These are phyloP conservation scores for Girardinus metallicus DNA, from an alignment of 2,797 vertebrate species.

Conservation along the genomic window DNA sequence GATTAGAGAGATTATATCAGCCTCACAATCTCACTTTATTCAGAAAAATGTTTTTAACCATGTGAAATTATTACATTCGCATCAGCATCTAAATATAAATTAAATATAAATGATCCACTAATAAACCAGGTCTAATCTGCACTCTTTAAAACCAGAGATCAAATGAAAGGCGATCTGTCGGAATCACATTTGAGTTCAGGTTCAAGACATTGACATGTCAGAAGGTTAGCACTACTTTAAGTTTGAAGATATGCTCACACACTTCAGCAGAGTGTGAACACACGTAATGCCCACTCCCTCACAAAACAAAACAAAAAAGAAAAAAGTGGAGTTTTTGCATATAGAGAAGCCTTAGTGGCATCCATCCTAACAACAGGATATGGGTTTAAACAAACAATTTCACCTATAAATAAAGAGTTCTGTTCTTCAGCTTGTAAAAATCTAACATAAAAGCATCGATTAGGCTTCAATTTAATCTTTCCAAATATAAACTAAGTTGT, in stretches of 20 bases:
- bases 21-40: conserved; percentile 68
- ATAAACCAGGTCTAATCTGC: conserved; percentile 45
- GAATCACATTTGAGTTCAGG: conserved; percentile 31
- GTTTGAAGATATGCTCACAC: conserved; percentile 28
- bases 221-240: conserved; percentile 40
- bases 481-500: not conserved
- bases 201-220: conserved; percentile 1
- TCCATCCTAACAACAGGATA: conserved; percentile 2
- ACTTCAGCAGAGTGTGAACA: conserved; percentile 47
- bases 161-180: not conserved
- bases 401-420: not conserved
- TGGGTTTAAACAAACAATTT: conserved; percentile 5
- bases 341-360: conserved; percentile 35
- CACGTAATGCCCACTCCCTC: conserved; percentile 12
- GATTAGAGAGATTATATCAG: conserved; percentile 9
- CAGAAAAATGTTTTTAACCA: conserved; percentile 60
- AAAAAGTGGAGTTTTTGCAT: conserved; percentile 21
- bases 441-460: not conserved
- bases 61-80: conserved; percentile 31
- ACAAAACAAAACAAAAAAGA: conserved; percentile 1
- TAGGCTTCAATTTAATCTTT: not conserved
- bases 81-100: conserved; percentile 47
- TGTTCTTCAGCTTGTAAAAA: conserved; percentile 5
- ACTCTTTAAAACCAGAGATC: conserved; percentile 27
- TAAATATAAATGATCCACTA: conserved; percentile 63